Base-by-base conservation (phyloP, 2,113 vertebrate species). In the Istiophorus platypterus region DNA sequence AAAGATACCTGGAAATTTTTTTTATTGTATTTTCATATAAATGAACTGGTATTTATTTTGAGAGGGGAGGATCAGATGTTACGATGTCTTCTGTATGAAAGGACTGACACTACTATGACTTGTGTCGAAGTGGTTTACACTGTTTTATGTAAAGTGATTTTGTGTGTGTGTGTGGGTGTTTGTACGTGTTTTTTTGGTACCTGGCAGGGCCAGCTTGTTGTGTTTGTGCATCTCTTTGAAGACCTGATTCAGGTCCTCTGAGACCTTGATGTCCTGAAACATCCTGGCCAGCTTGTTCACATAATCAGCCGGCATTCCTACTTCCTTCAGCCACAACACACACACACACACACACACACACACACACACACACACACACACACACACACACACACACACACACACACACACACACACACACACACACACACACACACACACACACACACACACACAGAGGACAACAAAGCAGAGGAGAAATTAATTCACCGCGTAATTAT, bases 191-290 rank as follows among this genome's bases (percentile, higher is more conserved):
- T 41, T 20, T 29, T 39, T 0, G 2, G 11, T 82, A 99, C 98
- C 98, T 96, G 98, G 97, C 84, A 99, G 95, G 61, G 98, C 97
- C 83, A 99, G 94, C 87, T 97, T 98, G 95, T 99, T 99, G 91
- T 99, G 97, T 96, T 99, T 99, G 93, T 99, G 98, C 97, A 98
- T 96, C 95, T 99, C 98, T 91, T 99, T 99, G 95, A 99, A 99
- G 91, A 97, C 96, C 89, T 99, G 98, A 85, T 99, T 99, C 84
- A 99, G 95, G 92, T 99, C 98, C 95, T 99, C 98, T 72, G 98
- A 99, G 63, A 99, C 98, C 93, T 99, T 99, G 91, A 99, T 99
- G 94, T 99, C 98, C 91, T 99, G 98, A 90, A 99, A 99, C 98
- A 99, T 99, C 89, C 98, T 95, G 88, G 98, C 98, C 84, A 99